phyloP scores from a whole-genome alignment of 2,113 vertebrate genomes.

The Panthera leo region DNA sequence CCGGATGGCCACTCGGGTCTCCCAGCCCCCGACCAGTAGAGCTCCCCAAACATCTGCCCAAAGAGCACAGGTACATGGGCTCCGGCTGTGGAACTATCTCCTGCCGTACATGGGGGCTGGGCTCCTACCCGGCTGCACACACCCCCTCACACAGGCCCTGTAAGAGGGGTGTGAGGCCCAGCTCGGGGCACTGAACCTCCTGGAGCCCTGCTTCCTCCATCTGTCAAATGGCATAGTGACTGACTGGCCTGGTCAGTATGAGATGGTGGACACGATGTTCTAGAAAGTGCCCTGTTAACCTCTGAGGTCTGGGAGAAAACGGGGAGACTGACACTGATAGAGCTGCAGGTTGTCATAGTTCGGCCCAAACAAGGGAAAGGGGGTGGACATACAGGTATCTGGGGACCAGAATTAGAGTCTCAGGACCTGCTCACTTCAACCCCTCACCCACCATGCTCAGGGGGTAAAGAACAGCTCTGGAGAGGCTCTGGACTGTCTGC shows the following conservation, averaged over 20 bases:
- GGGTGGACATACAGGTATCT: background rate
- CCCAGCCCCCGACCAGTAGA: background rate
- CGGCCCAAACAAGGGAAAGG: background rate
- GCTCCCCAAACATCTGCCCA: background rate
- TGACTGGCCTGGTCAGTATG: background rate
- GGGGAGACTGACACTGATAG: accelerated
- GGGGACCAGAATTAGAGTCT: background rate
- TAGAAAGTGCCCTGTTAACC: background rate
- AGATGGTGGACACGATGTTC: background rate
- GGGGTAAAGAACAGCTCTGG: background rate
- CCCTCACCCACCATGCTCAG: background rate
- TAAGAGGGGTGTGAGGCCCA: background rate
- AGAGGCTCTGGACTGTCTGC: background rate
- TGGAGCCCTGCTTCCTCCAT: background rate
- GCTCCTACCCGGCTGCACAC: background rate
- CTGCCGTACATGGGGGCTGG: background rate
- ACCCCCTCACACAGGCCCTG: background rate
- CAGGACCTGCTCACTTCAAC: background rate
- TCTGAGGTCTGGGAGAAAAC: accelerated
- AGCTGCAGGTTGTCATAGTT: background rate
- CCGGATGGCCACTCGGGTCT: background rate
- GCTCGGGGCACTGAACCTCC: background rate
- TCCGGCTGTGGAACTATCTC: background rate
- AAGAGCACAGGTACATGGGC: background rate
- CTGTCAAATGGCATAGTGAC: background rate